Percentiles rank a stretch among this genome's conserved stretches.
Evolutionary conservation across 1,140 invertebrate species (phyloP).

Genomic region (Platyscapa corneri): DNA sequence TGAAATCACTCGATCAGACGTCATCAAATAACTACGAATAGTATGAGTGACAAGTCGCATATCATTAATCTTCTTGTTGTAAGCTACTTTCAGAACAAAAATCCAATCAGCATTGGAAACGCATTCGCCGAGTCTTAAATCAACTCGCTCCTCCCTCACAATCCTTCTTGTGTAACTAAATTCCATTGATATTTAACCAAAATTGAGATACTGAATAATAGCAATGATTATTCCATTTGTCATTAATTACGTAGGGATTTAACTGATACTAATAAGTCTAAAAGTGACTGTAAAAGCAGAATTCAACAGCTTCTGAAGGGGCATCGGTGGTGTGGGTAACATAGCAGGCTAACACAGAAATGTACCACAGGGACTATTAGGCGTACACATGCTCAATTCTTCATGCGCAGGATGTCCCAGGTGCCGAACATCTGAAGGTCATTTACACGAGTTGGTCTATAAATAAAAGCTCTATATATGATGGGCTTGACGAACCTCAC

Average conservation of each 20-base stretch:
- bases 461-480: background rate
- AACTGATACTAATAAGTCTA: background rate
- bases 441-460: background rate
- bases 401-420: background rate
- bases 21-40: background rate
- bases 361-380: conserved; percentile 11
- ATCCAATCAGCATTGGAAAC: too few relatives aligned
- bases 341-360: background rate
- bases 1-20: background rate
- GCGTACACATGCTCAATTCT: background rate
- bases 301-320: background rate
- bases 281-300: background rate
- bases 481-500: background rate
- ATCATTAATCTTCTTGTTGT: background rate
- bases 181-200: background rate
- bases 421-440: background rate
- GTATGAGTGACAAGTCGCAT: background rate
- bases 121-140: too few relatives aligned
- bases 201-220: background rate
- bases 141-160: too few relatives aligned
- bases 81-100: too few relatives aligned
- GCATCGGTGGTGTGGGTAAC: background rate
- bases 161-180: too few relatives aligned
- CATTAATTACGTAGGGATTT: background rate
- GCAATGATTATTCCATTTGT: background rate